These are phyloP conservation scores for Helostoma temminkii DNA, from an alignment of 2,797 vertebrate species.

Conservation along the genomic window DNA sequence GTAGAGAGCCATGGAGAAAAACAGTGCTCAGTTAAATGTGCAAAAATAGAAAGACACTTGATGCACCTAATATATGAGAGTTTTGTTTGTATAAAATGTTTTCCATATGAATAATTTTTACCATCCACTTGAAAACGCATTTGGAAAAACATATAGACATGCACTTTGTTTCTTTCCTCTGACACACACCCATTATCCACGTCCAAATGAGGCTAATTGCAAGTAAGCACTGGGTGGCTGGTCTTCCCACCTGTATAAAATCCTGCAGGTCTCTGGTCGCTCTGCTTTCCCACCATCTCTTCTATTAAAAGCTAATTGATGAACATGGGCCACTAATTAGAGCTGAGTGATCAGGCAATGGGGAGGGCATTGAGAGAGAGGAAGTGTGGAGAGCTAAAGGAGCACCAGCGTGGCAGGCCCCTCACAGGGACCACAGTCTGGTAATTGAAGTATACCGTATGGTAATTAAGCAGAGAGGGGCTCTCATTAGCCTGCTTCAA, in stretches of 20 bases:
- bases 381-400: constrained; percentile 63
- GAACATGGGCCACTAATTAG: constrained; percentile 82
- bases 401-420: constrained; percentile 63
- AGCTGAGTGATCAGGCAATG: constrained; percentile 74
- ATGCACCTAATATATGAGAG: constrained; percentile 17
- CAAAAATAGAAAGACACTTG: constrained; percentile 50
- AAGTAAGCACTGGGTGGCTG: constrained; percentile 61
- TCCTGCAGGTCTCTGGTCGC: constrained; percentile 65
- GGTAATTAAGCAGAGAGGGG: constrained; percentile 82
- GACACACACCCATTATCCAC: constrained; percentile 45
- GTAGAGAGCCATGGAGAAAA: constrained; percentile 35
- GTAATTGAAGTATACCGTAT: constrained; percentile 82
- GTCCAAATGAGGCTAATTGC: constrained; percentile 72
- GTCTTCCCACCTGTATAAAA: constrained; percentile 74
- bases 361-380: constrained; percentile 54
- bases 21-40: constrained; percentile 43
- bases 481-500: constrained; percentile 79
- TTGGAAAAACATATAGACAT: constrained; percentile 32
- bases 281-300: constrained; percentile 68
- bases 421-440: constrained; percentile 74
- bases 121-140: constrained; percentile 19
- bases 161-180: constrained; percentile 25
- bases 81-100: constrained; percentile 38
- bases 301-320: constrained; percentile 84
- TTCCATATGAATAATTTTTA: constrained; percentile 34